Conservation (phyloP, 1,140 invertebrate genomes). For the Neodiprion lecontei region DNA sequence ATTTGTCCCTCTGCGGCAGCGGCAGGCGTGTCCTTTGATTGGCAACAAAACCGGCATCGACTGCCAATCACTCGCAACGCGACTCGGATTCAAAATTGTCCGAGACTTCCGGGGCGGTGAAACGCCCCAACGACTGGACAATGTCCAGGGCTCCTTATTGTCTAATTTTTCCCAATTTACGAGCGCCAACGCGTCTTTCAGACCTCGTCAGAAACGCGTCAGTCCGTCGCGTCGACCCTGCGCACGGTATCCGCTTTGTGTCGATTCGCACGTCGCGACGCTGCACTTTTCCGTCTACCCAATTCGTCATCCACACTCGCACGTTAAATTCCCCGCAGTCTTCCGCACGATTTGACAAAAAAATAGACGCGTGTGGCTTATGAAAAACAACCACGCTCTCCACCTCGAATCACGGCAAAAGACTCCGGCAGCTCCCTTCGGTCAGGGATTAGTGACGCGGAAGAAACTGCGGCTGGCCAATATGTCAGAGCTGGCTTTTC, state of each 20-base stretch:
- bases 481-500: conserved; percentile 1
- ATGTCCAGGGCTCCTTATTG: neutral
- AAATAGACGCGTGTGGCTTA: conserved; percentile 45
- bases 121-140: neutral
- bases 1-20: neutral
- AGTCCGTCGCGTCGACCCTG: no score
- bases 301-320: conserved; percentile 56
- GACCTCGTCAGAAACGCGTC: neutral
- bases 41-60: no score
- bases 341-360: conserved; percentile 61
- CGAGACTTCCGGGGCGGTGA: neutral
- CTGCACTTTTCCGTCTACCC: conserved; percentile 48
- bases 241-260: no score
- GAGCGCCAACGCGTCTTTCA: neutral
- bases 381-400: conserved; percentile 41
- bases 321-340: conserved; percentile 38
- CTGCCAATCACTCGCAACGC: no score
- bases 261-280: no score
- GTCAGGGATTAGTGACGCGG: neutral
- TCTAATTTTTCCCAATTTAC: conserved; percentile 1
- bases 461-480: conserved; percentile 1
- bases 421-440: neutral
- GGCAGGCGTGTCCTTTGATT: neutral
- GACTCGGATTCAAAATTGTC: neutral
- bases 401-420: neutral